Evolutionary conservation across 2,888 invertebrate species (phyloP), one percentile per base, ranked within the genome.

Genomic region (Luperina nickerlii): DNA sequence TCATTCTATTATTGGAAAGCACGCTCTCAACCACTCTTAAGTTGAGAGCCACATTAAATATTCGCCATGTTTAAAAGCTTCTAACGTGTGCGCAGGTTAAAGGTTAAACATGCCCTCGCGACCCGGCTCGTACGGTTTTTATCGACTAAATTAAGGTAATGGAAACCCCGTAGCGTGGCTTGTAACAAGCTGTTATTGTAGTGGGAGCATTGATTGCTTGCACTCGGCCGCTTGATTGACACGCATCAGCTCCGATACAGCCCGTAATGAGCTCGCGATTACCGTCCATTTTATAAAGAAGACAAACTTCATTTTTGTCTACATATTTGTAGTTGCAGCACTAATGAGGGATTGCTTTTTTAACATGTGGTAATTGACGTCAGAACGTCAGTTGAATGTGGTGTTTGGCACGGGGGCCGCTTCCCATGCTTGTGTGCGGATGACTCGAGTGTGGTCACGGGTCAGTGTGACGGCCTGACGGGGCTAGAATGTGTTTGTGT

Each of bases 101-200:
- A 95, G 96, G 95, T 92, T 94, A 95, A 94, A 93, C 88, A 93
- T 93, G 94, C 91, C 93, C 92, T 92, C 88, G 90, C 92, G 92
- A 92, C 92, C 92, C 81, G 86, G 69, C 90, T 89, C 90, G 90
- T 88, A 91, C 90, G 91, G 91, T 94, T 95, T 95, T 95, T 95
- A 95, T 94, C 93, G 90, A 90, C 88, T 92, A 94, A 95, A 94
- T 94, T 91, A 94, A 94, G 94, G 94, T 94, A 95, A 95, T 95
- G 94, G 94, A 93, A 92, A 93, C 94, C 92, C 92, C 92, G 90
- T 90, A 90, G 92, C 92, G 92, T 90, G 83, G 88, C 90, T 88
- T 91, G 93, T 95, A 95, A 95, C 95, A 94, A 95, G 95, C 94
- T 92, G 93, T 94, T 95, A 94, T 94, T 95, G 95, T 94, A 83